Conservation (phyloP, 2,888 invertebrate genomes). For the Thysanoteuthis rhombus region DNA sequence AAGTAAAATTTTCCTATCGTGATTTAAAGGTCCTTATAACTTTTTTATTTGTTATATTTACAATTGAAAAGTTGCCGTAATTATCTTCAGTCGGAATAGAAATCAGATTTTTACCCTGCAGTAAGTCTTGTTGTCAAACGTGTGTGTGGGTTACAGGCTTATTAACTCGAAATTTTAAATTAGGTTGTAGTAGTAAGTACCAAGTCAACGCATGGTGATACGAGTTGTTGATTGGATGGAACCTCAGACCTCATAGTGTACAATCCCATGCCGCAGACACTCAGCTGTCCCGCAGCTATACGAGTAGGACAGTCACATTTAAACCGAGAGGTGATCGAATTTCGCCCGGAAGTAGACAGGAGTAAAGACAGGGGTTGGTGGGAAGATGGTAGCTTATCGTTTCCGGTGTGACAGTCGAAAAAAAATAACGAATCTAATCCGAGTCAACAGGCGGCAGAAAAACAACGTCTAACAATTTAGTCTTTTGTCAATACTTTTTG, state of each 20-base stretch:
- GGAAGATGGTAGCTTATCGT: background rate
- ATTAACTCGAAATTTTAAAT: background rate
- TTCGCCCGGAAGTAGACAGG: background rate
- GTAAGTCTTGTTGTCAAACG: no score
- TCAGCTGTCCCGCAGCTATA: background rate
- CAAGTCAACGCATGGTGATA: no score
- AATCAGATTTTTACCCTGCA: no score
- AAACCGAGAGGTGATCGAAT: background rate
- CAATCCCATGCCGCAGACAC: background rate
- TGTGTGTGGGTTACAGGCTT: background rate
- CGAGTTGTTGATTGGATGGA: background rate
- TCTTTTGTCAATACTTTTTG: background rate
- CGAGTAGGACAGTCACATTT: background rate
- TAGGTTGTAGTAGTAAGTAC: background rate
- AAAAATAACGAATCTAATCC: background rate
- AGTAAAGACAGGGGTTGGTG: background rate
- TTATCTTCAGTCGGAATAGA: no score
- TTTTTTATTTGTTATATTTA: no score
- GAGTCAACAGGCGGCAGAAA: constrained; percentile 12
- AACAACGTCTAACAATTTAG: background rate
- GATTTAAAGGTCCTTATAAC: no score
- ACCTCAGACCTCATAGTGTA: background rate
- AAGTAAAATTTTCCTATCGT: no score
- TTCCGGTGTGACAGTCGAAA: background rate
- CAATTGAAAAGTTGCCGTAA: no score